phyloP scores from a whole-genome alignment of 2,113 vertebrate species.

The Tachuris rubrigastra region DNA sequence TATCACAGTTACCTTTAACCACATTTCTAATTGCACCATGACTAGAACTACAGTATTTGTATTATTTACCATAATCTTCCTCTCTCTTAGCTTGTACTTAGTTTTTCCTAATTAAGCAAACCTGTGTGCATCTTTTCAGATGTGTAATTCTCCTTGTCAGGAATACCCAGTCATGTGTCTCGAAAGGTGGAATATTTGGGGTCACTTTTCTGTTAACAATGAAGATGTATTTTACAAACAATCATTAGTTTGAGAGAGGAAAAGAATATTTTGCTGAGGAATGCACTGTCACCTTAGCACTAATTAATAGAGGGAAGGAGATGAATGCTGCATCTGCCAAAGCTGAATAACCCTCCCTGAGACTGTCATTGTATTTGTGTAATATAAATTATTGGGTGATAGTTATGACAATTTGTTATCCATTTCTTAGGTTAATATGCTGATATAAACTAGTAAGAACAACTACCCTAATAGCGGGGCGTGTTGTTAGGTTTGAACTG shows the following conservation, averaged over 20 bases:
- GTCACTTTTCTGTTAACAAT: not conserved
- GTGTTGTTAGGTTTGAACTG: not conserved
- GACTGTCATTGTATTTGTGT: not conserved
- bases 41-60: not conserved
- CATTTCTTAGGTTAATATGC: not conserved
- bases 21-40: not conserved
- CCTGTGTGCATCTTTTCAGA: not conserved
- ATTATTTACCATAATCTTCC: not conserved
- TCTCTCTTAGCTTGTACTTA: not conserved
- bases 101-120: not conserved
- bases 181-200: not conserved
- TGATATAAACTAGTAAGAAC: not conserved
- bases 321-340: not conserved
- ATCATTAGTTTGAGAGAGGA: not conserved
- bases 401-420: not conserved
- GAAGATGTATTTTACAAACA: not conserved
- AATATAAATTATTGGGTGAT: not conserved
- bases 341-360: not conserved
- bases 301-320: not conserved
- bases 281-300: not conserved
- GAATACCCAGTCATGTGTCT: not conserved
- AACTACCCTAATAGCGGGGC: fast-evolving
- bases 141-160: not conserved
- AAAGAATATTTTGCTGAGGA: not conserved
- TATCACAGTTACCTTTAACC: not conserved